These are phyloP conservation scores for Tolmerus cingulatus DNA, from an alignment of 2,888 invertebrate genomes.

Conservation along the genomic window DNA sequence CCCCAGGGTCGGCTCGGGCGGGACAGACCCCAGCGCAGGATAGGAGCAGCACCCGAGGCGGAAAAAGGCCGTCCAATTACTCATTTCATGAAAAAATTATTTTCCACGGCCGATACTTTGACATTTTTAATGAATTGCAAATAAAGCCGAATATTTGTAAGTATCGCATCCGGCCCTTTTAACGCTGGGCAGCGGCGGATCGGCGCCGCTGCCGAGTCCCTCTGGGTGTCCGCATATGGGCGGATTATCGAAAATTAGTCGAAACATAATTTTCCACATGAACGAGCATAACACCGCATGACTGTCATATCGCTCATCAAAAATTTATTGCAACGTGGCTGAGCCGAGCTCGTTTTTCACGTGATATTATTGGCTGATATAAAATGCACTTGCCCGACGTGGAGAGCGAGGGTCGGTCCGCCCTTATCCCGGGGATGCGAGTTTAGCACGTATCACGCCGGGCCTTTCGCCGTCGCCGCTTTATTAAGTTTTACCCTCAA, in stretches of 20 bases:
- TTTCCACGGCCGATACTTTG: conserved; percentile 6
- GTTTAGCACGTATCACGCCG: not conserved
- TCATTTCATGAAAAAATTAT: conserved; percentile 32
- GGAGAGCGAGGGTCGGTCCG: not conserved
- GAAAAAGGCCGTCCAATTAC: conserved; percentile 24
- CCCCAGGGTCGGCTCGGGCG: not conserved
- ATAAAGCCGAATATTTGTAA: conserved; percentile 18
- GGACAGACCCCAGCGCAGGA: not conserved
- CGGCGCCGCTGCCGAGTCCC: not conserved
- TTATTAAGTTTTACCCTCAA: conserved; percentile 39
- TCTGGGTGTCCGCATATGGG: conserved; percentile 22
- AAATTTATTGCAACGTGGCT: conserved; percentile 37
- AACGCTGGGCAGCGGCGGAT: not conserved
- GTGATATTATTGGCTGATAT: not conserved
- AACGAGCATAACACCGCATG: conserved; percentile 6
- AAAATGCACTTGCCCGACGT: not conserved
- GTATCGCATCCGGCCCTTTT: not conserved
- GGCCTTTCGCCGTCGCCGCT: not conserved
- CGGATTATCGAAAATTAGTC: conserved; percentile 42
- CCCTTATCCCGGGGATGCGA: not conserved
- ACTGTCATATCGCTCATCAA: conserved; percentile 43
- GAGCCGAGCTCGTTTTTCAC: conserved; percentile 14
- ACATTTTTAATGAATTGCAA: conserved; percentile 42
- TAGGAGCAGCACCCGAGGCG: not conserved
- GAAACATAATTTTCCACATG: conserved; percentile 43